A percentile compares a stretch with the other conserved stretches of the same genome.
Conservation (phyloP, 2,113 vertebrate genomes). For the Manacus vitellinus region DNA sequence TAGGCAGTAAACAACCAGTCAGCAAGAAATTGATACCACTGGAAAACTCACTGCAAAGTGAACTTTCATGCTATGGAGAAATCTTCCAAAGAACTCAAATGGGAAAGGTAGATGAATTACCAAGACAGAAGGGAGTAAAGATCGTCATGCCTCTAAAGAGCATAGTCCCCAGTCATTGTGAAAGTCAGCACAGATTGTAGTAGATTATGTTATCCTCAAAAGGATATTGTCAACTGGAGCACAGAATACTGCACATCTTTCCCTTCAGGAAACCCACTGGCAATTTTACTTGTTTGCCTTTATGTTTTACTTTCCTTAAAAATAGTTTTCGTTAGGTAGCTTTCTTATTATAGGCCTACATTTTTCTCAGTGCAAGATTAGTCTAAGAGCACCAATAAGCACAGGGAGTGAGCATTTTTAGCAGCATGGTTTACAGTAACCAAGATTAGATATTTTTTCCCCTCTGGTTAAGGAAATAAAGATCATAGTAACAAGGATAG, state of each 20-base stretch:
- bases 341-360: not conserved
- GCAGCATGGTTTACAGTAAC: not conserved
- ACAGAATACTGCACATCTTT: accelerated
- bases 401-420: not conserved
- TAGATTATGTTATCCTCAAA: not conserved
- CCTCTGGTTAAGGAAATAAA: not conserved
- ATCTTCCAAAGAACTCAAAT: not conserved
- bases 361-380: not conserved
- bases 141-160: not conserved
- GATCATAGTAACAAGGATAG: not conserved
- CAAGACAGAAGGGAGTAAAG: not conserved
- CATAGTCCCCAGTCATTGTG: not conserved
- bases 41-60: not conserved
- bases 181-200: not conserved
- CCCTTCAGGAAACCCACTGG: not conserved
- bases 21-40: not conserved
- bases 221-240: not conserved
- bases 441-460: not conserved
- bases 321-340: not conserved
- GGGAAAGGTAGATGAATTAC: not conserved
- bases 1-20: not conserved
- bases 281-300: not conserved
- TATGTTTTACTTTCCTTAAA: not conserved
- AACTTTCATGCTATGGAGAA: not conserved
- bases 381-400: not conserved